Percentiles rank a stretch among this genome's conserved stretches.
These are phyloP conservation scores for Nycteola revayana DNA, from an alignment of 2,888 invertebrate species.

Conservation along the genomic window DNA sequence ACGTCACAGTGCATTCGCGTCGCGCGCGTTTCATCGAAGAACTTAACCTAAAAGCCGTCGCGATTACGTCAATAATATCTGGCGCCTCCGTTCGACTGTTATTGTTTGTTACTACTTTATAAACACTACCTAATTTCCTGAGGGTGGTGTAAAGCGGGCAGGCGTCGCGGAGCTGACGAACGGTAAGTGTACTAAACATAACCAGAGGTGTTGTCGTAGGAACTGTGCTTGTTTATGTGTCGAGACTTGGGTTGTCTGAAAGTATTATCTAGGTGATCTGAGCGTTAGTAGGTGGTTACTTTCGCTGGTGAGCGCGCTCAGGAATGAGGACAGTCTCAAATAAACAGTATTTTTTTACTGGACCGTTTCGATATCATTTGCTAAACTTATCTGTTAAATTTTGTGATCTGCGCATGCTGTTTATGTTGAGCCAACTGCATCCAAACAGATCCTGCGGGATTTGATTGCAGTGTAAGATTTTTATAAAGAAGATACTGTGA, in stretches of 20 bases:
- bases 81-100: constrained; percentile 40
- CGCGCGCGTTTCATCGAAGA: constrained; percentile 33
- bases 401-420: constrained; percentile 24
- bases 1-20: constrained; percentile 23
- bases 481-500: constrained; percentile 11
- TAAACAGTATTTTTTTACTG: constrained; percentile 64
- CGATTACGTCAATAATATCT: constrained; percentile 56
- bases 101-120: constrained; percentile 52
- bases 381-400: constrained; percentile 29
- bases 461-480: constrained; percentile 16
- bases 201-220: constrained; percentile 37
- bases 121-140: constrained; percentile 43
- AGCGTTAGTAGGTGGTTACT: constrained; percentile 52
- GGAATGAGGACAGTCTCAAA: constrained; percentile 70
- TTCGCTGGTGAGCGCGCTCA: constrained; percentile 54
- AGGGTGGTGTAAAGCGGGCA: constrained; percentile 42
- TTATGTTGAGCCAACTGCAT: constrained; percentile 27
- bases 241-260: constrained; percentile 37
- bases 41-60: constrained; percentile 42
- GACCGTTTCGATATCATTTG: constrained; percentile 41
- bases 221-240: constrained; percentile 31
- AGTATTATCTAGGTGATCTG: constrained; percentile 49
- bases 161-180: constrained; percentile 42
- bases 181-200: constrained; percentile 53
- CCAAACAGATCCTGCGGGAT: constrained; percentile 18